Conservation (phyloP, 2,113 vertebrate species). For the Channa argus region DNA sequence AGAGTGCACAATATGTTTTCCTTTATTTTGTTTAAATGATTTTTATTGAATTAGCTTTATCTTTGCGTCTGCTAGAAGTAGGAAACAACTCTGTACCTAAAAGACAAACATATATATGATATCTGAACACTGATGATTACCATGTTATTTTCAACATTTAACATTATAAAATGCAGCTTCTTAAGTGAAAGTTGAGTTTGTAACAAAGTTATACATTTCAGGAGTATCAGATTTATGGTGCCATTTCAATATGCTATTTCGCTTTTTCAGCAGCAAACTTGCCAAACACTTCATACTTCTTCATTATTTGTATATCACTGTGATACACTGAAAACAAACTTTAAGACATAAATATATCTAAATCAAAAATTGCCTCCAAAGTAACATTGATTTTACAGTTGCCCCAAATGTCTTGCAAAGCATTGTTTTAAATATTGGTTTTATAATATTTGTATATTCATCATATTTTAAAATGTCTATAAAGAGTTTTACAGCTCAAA, state of each 20-base stretch:
- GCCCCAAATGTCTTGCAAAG: not conserved
- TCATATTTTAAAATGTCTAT: not conserved
- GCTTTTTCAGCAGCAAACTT: not conserved
- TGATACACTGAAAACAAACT: not conserved
- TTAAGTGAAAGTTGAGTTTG: not conserved
- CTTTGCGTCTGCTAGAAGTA: conserved; percentile 1
- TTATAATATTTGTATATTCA: conserved; percentile 9
- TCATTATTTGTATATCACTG: conserved; percentile 12
- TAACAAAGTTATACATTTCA: not conserved
- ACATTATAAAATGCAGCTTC: conserved; percentile 19
- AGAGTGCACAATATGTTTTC: not conserved
- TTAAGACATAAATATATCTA: not conserved
- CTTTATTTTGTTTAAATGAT: not conserved
- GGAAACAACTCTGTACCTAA: not conserved
- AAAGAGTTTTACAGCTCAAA: too few relatives aligned
- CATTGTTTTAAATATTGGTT: conserved; percentile 24
- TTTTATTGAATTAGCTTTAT: conserved; percentile 2
- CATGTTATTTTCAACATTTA: not conserved
- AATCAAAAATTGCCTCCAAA: not conserved
- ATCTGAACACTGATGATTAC: not conserved
- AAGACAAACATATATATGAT: not conserved
- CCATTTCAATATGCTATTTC: not conserved
- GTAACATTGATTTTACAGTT: not conserved
- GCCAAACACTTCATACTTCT: not conserved
- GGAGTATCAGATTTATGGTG: not conserved